Evolutionary conservation across 2,888 invertebrate species (phyloP), one percentile per base, ranked within the genome.

Genomic region (Drosophila silvestris): DNA sequence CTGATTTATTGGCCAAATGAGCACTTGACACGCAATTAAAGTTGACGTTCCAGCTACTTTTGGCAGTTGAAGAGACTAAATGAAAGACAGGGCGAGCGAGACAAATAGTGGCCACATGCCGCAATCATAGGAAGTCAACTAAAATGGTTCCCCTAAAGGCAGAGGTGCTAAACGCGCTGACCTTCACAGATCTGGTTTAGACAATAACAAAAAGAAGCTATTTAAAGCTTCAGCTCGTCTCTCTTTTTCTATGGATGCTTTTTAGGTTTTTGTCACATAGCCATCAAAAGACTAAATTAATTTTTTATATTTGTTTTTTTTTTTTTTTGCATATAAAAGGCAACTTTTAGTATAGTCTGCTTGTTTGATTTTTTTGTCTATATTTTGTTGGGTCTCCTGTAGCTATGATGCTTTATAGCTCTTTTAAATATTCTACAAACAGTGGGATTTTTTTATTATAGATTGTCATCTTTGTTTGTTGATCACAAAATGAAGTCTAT

Each of bases 161-260:
- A 74, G 63, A 84, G 72, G 79, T 77, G 84, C 69, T 81, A 81
- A 84, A 79, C 73, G 68, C 67, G 78, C 73, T 85, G 85, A 85
- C 85, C 85, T 85, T 85, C 87, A 85, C 62, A 80, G 61, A 83
- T 85, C 85, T 85, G 80, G 83, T 86, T 86, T 76, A 73, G 69
- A 54, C 70, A 79, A 26, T 26, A 64, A 66, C 62, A 59, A 50
- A 62, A 68, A 26, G 16, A 51, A 14, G 19, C 26, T 35, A 51
- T 58, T 52, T 50, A 59, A 68, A 64, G 61, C 57, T 64, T 61
- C 10, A 5, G 70, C 62, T 53, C 57, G 66, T 81, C 81, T 70
- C 59, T 44, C 35, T 52, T 56, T 64, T 26, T 33, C 51, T 33
- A 30, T 52, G 30, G 30, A 4, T 19, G 44, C 30, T 58, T 79